These are phyloP conservation scores for Nasonia longicornis DNA, from an alignment of 1,140 invertebrate genomes.

Conservation along the genomic window DNA sequence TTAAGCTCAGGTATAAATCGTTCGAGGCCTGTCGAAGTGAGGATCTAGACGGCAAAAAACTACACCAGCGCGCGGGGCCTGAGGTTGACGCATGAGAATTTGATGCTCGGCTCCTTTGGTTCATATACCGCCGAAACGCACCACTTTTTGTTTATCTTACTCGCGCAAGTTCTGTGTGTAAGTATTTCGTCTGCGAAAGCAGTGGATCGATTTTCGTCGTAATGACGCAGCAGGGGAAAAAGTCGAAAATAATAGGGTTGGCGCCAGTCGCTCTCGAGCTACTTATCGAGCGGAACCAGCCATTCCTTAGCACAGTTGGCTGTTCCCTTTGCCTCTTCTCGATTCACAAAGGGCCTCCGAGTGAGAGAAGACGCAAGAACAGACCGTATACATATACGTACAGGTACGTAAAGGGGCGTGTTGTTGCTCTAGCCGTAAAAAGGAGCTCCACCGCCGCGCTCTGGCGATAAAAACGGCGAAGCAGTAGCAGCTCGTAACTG, in stretches of 20 bases:
- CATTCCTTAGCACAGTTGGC: slow-evolving; percentile 44
- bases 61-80: background rate
- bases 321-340: slow-evolving; percentile 44
- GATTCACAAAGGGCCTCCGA: slow-evolving; percentile 9
- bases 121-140: background rate
- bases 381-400: slow-evolving; percentile 15
- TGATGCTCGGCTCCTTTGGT: too few relatives aligned
- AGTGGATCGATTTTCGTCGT: too few relatives aligned
- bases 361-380: background rate
- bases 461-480: slow-evolving; percentile 47
- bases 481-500: slow-evolving; percentile 45
- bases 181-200: too few relatives aligned
- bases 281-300: slow-evolving; percentile 39
- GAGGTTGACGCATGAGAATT: background rate
- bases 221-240: background rate
- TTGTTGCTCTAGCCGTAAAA: slow-evolving; percentile 1
- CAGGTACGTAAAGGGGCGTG: slow-evolving; percentile 15
- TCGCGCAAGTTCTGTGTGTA: too few relatives aligned
- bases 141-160: too few relatives aligned
- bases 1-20: slow-evolving; percentile 20
- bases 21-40: background rate
- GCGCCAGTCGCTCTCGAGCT: background rate
- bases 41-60: background rate
- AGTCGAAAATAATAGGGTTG: background rate
- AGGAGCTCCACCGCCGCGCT: slow-evolving; percentile 4